These are phyloP conservation scores for Drosophila nannoptera DNA, from an alignment of 1,140 invertebrate genomes.

Conservation along the genomic window DNA sequence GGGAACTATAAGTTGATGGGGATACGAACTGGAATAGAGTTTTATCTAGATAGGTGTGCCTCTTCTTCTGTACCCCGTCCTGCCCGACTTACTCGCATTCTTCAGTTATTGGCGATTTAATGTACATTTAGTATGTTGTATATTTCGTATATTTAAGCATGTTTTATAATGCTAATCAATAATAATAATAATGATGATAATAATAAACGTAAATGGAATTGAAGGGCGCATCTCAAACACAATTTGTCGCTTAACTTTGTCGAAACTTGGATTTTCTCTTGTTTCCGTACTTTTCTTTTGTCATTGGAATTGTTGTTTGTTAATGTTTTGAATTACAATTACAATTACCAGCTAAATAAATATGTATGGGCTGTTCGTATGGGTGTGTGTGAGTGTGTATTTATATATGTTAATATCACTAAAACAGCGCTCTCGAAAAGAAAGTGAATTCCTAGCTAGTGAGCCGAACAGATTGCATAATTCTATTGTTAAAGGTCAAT, in stretches of 20 bases:
- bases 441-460: slow-evolving; percentile 45
- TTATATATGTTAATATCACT: slow-evolving; percentile 76
- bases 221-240: slow-evolving; percentile 39
- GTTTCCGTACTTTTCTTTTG: slow-evolving; percentile 9
- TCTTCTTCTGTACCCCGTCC: too few species aligned
- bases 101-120: background rate
- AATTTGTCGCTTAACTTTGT: slow-evolving; percentile 15
- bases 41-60: too few species aligned
- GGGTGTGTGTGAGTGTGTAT: slow-evolving; percentile 39
- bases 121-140: slow-evolving; percentile 45
- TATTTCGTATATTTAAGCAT: slow-evolving; percentile 77
- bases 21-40: background rate
- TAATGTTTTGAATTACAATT: slow-evolving; percentile 40
- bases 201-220: slow-evolving; percentile 58
- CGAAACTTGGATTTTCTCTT: slow-evolving; percentile 16
- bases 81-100: too few species aligned
- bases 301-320: slow-evolving; percentile 34
- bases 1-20: too few species aligned
- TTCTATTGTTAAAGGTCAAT: slow-evolving; percentile 13
- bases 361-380: slow-evolving; percentile 41
- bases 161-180: slow-evolving; percentile 70
- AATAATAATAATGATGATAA: slow-evolving; percentile 52
- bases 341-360: slow-evolving; percentile 62
- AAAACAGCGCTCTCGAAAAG: slow-evolving; percentile 69
- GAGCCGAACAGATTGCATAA: slow-evolving; percentile 36